Evolutionary conservation across 2,888 invertebrate species (phyloP), one percentile per base, ranked within the genome.

Genomic region (Pristionchus exspectatus): DNA sequence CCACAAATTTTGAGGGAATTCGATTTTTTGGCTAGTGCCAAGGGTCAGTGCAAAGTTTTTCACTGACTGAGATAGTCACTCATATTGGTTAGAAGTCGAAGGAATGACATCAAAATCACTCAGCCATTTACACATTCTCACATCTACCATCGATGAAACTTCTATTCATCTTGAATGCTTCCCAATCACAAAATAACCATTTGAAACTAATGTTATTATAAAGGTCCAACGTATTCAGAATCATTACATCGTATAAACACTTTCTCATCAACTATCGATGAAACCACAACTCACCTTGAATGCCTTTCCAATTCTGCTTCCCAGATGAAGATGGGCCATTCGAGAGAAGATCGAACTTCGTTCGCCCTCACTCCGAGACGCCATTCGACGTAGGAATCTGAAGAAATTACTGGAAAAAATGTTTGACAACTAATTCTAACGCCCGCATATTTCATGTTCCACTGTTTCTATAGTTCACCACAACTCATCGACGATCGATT

Each of bases 321-420:
- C 72, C 27, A 88, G 69, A 56, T 87, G 87, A 27, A 87, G 87
- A 27, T 87, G 27, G 69, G 69, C 66, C 27, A 87, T 74, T 63
- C 87, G 56, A 5, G 44, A 18, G 38, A 88, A 59, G 16, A 74
- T 44, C 56, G 74, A 74, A 18, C n/a, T 14, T 24, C 87, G 54
- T 30, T 88, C 87, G 0, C n/a, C n/a, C 33, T 88, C 87, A 9
- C 30, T 88, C 9, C 38, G 33, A 16, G 54, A 54, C 21, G n/a
- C 44, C 72, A 88, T 74, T 44, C 87, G 87, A n/a, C 69, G 38
- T 16, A 88, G 74, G 56, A 88, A 88, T 74, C 87, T 88, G 7
- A 38, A 86, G 27, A 38, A 63, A 84, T 14, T 69, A 24, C 69
- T 0, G 44, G 44, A 50, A 21, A 59, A 59, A 24, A 38, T n/a